These are phyloP conservation scores for Pelmatolapia mariae DNA, from an alignment of 2,113 vertebrate genomes.

Conservation along the genomic window DNA sequence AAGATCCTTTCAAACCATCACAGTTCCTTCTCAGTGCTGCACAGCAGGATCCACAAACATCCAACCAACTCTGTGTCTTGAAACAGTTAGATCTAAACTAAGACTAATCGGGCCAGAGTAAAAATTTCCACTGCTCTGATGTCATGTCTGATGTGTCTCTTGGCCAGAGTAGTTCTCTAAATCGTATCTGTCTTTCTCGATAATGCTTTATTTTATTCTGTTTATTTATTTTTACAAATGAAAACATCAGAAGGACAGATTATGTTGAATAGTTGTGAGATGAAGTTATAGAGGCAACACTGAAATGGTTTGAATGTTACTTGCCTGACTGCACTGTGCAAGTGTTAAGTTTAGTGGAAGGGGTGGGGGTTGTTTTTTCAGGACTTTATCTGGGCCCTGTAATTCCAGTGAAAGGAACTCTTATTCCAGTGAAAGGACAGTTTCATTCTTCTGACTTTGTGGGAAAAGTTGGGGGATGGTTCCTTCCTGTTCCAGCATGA, in stretches of 20 bases:
- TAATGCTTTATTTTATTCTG: not conserved
- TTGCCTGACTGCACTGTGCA: not conserved
- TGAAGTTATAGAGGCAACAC: not conserved
- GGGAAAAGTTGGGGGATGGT: not conserved
- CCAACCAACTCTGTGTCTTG: not conserved
- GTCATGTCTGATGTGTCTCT: not conserved
- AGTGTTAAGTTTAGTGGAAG: not conserved
- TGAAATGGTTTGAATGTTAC: not conserved
- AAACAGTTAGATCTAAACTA: not conserved
- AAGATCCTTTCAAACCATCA: not conserved
- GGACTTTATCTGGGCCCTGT: not conserved
- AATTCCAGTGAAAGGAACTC: not conserved
- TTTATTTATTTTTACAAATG: not conserved
- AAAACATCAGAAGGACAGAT: not conserved
- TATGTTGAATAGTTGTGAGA: not conserved
- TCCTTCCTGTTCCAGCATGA: not conserved
- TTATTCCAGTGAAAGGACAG: not conserved
- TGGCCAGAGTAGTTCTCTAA: not conserved
- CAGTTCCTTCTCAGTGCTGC: not conserved
- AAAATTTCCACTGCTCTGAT: not conserved
- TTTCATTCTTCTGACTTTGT: not conserved
- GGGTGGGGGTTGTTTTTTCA: not conserved
- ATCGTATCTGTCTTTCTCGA: not conserved
- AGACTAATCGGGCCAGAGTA: not conserved
- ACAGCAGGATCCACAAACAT: not conserved